These are phyloP conservation scores for Danio tinwini DNA, from an alignment of 2,797 vertebrate species.

Conservation along the genomic window DNA sequence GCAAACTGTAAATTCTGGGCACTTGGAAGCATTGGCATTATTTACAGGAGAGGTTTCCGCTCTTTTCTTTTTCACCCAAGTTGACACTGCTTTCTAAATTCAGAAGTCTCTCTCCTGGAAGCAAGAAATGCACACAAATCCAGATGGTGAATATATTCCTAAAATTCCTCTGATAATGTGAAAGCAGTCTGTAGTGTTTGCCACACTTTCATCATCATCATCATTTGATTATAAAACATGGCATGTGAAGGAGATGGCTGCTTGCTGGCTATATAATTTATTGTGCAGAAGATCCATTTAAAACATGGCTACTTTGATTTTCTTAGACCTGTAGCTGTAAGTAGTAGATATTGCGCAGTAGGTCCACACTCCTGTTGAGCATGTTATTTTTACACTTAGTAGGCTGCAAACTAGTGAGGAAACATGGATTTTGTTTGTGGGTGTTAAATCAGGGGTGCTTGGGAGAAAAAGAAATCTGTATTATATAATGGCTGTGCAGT, in stretches of 20 bases:
- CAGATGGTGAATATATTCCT: constrained; percentile 11
- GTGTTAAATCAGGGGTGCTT: constrained; percentile 21
- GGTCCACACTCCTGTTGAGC: constrained; percentile 9
- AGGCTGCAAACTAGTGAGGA: constrained; percentile 4
- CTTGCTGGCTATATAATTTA: constrained; percentile 29
- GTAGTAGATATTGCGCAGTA: constrained; percentile 37
- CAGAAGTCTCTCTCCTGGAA: constrained; percentile 33
- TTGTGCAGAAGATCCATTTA: constrained; percentile 36
- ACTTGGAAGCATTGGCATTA: constrained; percentile 59
- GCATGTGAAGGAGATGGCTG: constrained; percentile 19
- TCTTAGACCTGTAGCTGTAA: constrained; percentile 32
- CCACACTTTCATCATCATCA: constrained; percentile 7
- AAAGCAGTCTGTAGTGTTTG: constrained; percentile 8
- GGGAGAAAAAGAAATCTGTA: constrained; percentile 9
- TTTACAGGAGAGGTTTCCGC: constrained; percentile 41
- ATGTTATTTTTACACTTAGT: constrained; percentile 10
- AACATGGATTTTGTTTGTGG: not conserved
- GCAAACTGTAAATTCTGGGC: constrained; percentile 56
- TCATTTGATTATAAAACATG: constrained; percentile 24
- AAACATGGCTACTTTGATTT: constrained; percentile 27
- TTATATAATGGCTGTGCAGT: constrained; percentile 17
- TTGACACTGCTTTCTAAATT: constrained; percentile 7
- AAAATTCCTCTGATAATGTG: constrained; percentile 16
- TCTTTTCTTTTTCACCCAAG: constrained; percentile 32
- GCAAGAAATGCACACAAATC: constrained; percentile 11